These are phyloP conservation scores for Drosophila sturtevanti DNA, from an alignment of 1,140 invertebrate species.

Conservation along the genomic window DNA sequence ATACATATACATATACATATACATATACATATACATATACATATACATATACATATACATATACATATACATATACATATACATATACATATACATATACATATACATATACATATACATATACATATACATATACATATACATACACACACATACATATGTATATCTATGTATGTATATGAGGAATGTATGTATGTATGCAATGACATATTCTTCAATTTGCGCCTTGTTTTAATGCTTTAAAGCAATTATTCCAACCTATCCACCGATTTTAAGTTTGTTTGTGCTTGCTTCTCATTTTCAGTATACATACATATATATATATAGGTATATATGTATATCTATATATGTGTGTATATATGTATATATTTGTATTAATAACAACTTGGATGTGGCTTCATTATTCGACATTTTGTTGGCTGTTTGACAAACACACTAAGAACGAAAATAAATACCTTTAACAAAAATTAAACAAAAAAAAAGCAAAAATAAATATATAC, in stretches of 20 bases:
- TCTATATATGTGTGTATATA: neutral
- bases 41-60: too few relatives aligned
- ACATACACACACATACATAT: neutral
- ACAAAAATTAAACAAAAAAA: constrained; percentile 50
- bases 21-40: too few relatives aligned
- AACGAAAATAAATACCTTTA: constrained; percentile 31
- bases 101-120: too few relatives aligned
- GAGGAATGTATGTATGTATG: neutral
- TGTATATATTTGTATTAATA: constrained; percentile 12
- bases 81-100: neutral
- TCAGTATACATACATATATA: constrained; percentile 5
- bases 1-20: too few relatives aligned
- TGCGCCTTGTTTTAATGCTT: neutral
- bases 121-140: neutral
- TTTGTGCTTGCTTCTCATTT: constrained; percentile 26
- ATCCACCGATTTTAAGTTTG: constrained; percentile 5
- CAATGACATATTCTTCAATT: neutral
- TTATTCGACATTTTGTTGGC: constrained; percentile 79
- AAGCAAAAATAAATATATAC: constrained; percentile 43
- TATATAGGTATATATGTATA: neutral
- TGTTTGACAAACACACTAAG: constrained; percentile 66
- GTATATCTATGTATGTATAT: neutral
- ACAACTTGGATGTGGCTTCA: constrained; percentile 72
- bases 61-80: neutral
- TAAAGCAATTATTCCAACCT: neutral